Percentiles rank a stretch among this genome's conserved stretches.
Evolutionary conservation across 2,113 vertebrate species (phyloP).

Genomic region (Calyptomena viridis): DNA sequence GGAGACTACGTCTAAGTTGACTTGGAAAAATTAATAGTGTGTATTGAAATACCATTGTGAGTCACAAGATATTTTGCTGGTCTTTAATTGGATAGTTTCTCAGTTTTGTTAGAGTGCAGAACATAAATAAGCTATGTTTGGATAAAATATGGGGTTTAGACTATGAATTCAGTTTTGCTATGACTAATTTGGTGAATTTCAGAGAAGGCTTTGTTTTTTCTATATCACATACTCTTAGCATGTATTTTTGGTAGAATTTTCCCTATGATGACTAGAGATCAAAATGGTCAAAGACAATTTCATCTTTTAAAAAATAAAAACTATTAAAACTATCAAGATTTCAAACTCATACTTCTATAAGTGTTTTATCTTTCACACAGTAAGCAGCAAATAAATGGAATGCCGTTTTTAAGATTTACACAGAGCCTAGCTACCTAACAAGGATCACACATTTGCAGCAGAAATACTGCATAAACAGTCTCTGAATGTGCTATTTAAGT

Average conservation of each 20-base stretch:
- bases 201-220: neutral
- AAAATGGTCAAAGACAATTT: neutral
- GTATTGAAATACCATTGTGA: conserved; percentile 5
- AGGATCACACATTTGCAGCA: conserved; percentile 23
- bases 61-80: neutral
- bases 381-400: conserved; percentile 3
- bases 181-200: neutral
- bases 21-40: neutral
- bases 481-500: conserved; percentile 49
- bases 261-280: neutral
- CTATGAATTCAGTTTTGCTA: neutral
- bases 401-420: neutral
- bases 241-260: neutral
- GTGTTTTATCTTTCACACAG: neutral
- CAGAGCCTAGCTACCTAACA: neutral
- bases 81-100: neutral
- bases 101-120: neutral
- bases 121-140: neutral
- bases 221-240: neutral
- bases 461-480: conserved; percentile 36
- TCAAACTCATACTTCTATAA: neutral
- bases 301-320: neutral
- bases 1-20: neutral
- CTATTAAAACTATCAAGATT: neutral
- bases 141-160: neutral